phyloP scores from a whole-genome alignment of 1,140 invertebrate genomes.

The Spodoptera litura region DNA sequence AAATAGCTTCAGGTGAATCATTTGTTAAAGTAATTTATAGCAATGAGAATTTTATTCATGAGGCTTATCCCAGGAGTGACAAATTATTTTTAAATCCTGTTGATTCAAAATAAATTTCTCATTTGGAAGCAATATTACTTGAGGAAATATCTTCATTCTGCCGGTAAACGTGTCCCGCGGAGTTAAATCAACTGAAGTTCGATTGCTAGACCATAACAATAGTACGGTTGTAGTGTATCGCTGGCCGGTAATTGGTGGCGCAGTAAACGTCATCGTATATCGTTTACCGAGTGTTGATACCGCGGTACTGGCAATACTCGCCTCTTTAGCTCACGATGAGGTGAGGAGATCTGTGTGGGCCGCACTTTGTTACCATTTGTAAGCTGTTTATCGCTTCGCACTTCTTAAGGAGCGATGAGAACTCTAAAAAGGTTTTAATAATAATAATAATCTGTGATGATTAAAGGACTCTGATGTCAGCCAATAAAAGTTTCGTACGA shows the following conservation, averaged over 20 bases:
- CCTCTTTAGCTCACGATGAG: background rate
- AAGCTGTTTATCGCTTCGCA: conserved; percentile 13
- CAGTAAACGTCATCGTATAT: conserved; percentile 33
- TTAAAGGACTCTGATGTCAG: background rate
- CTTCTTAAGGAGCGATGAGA: conserved; percentile 26
- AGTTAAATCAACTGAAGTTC: background rate
- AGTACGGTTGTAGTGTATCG: conserved; percentile 5
- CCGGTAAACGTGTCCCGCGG: background rate
- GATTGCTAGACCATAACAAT: conserved; percentile 16
- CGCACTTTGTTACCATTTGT: conserved; percentile 14
- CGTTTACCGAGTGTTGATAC: conserved; percentile 28
- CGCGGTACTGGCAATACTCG: background rate
- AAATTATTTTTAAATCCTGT: too few relatives aligned
- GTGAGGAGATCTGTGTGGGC: conserved; percentile 17
- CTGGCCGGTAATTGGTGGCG: conserved; percentile 5
- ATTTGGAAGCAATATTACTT: too few relatives aligned
- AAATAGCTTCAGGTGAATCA: background rate
- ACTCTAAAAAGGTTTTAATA: conserved; percentile 1
- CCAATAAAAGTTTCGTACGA: background rate
- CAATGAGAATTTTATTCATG: too few relatives aligned
- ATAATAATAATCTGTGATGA: conserved; percentile 1
- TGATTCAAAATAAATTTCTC: too few relatives aligned
- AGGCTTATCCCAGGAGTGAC: too few relatives aligned
- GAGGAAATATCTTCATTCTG: background rate
- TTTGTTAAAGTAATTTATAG: too few relatives aligned